Conservation (phyloP, 2,888 invertebrate species). For the Dascillus cervinus region DNA sequence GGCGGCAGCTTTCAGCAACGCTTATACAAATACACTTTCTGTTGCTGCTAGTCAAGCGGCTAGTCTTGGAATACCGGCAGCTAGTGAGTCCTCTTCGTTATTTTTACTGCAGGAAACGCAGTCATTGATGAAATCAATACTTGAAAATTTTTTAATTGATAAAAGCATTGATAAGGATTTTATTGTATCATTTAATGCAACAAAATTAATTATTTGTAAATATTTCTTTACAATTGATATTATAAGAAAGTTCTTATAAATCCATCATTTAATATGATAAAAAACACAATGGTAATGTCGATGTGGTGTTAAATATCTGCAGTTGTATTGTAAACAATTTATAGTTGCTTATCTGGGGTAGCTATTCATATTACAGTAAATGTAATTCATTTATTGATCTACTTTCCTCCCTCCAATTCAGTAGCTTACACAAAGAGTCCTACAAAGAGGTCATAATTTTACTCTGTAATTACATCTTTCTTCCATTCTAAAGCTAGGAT, state of each 20-base stretch:
- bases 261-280: not conserved
- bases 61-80: slow-evolving; percentile 68
- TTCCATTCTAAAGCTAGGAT: too few relatives aligned
- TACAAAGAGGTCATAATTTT: slow-evolving; percentile 26
- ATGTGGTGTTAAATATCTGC: slow-evolving; percentile 1
- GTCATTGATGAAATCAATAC: too few relatives aligned
- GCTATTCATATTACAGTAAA: slow-evolving; percentile 28
- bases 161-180: too few relatives aligned
- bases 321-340: too few relatives aligned
- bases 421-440: slow-evolving; percentile 26
- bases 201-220: too few relatives aligned
- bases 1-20: slow-evolving; percentile 38
- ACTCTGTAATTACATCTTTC: slow-evolving; percentile 12
- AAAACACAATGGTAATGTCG: not conserved
- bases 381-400: slow-evolving; percentile 45
- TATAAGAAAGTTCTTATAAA: not conserved
- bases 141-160: too few relatives aligned
- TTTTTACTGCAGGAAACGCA: too few relatives aligned
- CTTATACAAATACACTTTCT: slow-evolving; percentile 64
- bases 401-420: slow-evolving; percentile 34
- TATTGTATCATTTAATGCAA: too few relatives aligned
- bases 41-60: slow-evolving; percentile 83
- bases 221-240: not conserved
- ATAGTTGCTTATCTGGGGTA: too few relatives aligned
- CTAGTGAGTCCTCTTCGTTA: too few relatives aligned